Evolutionary conservation across 2,888 invertebrate genomes (phyloP), one percentile per base, ranked within the genome.

Genomic region (Drosophila gaucha): DNA sequence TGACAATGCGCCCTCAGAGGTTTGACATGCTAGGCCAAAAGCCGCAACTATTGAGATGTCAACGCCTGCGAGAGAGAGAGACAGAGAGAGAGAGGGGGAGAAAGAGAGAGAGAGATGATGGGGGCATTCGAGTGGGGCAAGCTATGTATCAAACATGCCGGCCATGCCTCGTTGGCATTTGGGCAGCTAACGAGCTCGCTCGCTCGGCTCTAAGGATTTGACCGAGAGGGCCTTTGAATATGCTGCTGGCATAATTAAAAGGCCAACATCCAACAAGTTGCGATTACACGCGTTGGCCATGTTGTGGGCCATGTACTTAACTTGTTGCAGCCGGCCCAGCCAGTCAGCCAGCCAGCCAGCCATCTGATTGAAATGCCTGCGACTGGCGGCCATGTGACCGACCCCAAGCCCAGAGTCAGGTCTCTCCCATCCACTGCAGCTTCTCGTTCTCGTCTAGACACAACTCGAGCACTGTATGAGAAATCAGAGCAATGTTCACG

Each of bases 271-370:
- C 69, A 78, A 72, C 77, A 80, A 77, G 80, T 80, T 80, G 78
- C 85, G 78, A 84, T 86, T 82, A 85, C 87, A 87, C 85, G 85
- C 82, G 87, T 72, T 67, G 85, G 62, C 71, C 87, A 86, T 82
- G 82, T 82, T 74, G 78, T 86, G 87, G 80, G 67, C 83, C 87
- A 86, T 86, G 87, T 86, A 68, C 73, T 70, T 69, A 76, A 69
- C 74, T 74, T 77, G 80, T 77, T 75, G 58, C 58, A 43, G 26
- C 36, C 52, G n/a, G 46, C 35, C 16, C 64, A 44, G 38, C 30
- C 54, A 83, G n/a, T n/a, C n/a, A n/a, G n/a, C n/a, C n/a, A 5
- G 18, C n/a, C 46, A 14, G 14, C 46, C 30, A 72, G 52, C 35
- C 55, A 83, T 83, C 80, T 84, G 80, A 80, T 80, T 85, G 80